These are phyloP conservation scores for Penaeus japonicus DNA, from an alignment of 1,140 invertebrate genomes.

Conservation along the genomic window DNA sequence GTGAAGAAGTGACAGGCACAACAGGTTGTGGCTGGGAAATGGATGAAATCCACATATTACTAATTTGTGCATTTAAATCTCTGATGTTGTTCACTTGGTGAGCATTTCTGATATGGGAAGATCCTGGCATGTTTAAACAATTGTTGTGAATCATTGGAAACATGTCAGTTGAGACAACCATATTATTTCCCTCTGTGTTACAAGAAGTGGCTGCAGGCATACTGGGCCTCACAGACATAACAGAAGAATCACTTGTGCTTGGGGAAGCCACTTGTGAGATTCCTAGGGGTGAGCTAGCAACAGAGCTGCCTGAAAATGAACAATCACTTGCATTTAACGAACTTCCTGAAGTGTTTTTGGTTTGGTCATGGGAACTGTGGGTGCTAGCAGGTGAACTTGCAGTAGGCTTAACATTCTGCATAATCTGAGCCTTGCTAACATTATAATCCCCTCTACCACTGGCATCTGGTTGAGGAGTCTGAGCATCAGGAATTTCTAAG, in stretches of 20 bases:
- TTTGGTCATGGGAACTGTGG: too few relatives aligned
- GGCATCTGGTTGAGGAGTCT: not conserved
- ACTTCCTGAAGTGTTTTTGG: too few relatives aligned
- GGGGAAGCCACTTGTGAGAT: too few relatives aligned
- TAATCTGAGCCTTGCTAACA: too few relatives aligned
- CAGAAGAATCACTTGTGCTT: too few relatives aligned
- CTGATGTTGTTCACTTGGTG: not conserved
- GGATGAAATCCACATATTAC: slow-evolving; percentile 38
- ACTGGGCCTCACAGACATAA: not conserved
- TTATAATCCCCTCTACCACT: too few relatives aligned
- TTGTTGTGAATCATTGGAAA: not conserved
- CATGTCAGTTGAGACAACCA: not conserved
- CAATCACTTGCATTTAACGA: too few relatives aligned
- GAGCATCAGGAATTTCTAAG: slow-evolving; percentile 31
- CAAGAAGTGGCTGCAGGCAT: not conserved
- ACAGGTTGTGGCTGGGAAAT: not conserved
- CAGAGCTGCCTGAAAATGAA: too few relatives aligned
- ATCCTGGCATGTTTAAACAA: not conserved
- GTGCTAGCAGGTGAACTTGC: too few relatives aligned
- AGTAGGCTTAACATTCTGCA: too few relatives aligned
- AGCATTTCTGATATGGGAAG: not conserved
- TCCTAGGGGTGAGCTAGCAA: too few relatives aligned
- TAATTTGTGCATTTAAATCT: slow-evolving; percentile 37
- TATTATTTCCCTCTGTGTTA: too few relatives aligned
- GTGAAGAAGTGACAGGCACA: not conserved